Evolutionary conservation across 2,888 invertebrate genomes (phyloP).

Genomic region (Smittia sp.): DNA sequence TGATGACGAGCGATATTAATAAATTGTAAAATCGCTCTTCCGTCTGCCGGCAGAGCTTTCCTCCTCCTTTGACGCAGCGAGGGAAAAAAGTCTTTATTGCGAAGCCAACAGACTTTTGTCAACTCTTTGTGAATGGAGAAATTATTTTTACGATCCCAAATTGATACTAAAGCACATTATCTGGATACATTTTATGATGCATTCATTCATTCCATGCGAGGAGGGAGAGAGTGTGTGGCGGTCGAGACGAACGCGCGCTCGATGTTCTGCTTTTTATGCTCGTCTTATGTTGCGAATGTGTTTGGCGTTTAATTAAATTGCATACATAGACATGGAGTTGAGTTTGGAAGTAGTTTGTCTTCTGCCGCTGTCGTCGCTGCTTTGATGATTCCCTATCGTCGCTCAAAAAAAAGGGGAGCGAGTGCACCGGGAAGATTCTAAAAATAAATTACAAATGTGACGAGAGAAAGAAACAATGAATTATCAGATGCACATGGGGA

Average conservation of each 20-base stretch:
- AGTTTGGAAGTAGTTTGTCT: neutral
- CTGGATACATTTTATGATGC: conserved; percentile 35
- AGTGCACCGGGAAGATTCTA: conserved; percentile 5
- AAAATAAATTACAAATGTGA: conserved; percentile 16
- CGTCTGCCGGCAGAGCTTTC: neutral
- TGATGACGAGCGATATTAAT: conserved; percentile 6
- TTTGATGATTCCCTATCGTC: neutral
- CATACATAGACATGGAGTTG: neutral
- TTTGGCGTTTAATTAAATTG: conserved; percentile 34
- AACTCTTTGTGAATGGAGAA: neutral
- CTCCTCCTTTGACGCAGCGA: neutral
- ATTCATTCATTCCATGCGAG: conserved; percentile 18
- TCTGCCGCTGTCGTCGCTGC: neutral
- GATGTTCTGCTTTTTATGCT: conserved; percentile 1
- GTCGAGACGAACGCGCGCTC: neutral
- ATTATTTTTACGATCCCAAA: conserved; percentile 19
- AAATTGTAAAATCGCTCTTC: conserved; percentile 6
- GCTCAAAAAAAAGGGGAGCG: neutral
- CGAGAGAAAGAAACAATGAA: conserved; percentile 9
- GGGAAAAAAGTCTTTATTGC: neutral
- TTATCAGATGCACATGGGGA: conserved; percentile 11
- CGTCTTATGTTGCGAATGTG: conserved; percentile 2
- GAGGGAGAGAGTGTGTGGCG: neutral
- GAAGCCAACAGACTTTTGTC: neutral
- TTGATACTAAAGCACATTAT: conserved; percentile 24